A percentile compares a stretch with the other conserved stretches of the same genome.
Conservation (phyloP, 2,888 invertebrate species). For the Timandra comae region DNA sequence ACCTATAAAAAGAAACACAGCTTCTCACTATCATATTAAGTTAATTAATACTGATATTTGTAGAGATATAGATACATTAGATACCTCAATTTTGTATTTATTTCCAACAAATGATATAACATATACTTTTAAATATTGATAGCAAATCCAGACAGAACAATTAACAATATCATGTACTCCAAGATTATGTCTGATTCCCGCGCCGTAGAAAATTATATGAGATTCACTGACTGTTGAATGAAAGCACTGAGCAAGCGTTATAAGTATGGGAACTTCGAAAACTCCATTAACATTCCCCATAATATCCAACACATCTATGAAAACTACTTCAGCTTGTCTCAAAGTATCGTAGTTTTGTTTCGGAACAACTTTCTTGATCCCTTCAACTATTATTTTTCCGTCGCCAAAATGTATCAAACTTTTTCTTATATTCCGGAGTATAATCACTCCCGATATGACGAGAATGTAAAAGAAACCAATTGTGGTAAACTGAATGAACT, state of each 20-base stretch:
- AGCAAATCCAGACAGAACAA: slow-evolving; percentile 51
- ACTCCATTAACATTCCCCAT: slow-evolving; percentile 42
- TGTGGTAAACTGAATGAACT: slow-evolving; percentile 46
- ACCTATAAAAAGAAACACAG: slow-evolving; percentile 36
- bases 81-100: slow-evolving; percentile 45
- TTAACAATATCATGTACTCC: slow-evolving; percentile 42
- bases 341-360: slow-evolving; percentile 28
- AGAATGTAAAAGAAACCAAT: slow-evolving; percentile 44
- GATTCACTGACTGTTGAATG: slow-evolving; percentile 55
- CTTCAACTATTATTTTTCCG: slow-evolving; percentile 7
- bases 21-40: too few relatives aligned
- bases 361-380: slow-evolving; percentile 26
- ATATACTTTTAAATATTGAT: slow-evolving; percentile 54
- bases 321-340: slow-evolving; percentile 41
- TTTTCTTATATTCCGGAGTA: slow-evolving; percentile 38
- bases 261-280: slow-evolving; percentile 49
- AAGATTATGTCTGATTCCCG: slow-evolving; percentile 29
- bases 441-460: slow-evolving; percentile 35
- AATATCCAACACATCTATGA: slow-evolving; percentile 38
- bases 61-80: too few relatives aligned
- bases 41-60: too few relatives aligned
- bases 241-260: slow-evolving; percentile 50
- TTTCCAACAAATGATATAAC: slow-evolving; percentile 42
- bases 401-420: not conserved
- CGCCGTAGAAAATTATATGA: slow-evolving; percentile 53